These are phyloP conservation scores for Camelus bactrianus DNA, from an alignment of 2,113 vertebrate genomes.

Conservation along the genomic window DNA sequence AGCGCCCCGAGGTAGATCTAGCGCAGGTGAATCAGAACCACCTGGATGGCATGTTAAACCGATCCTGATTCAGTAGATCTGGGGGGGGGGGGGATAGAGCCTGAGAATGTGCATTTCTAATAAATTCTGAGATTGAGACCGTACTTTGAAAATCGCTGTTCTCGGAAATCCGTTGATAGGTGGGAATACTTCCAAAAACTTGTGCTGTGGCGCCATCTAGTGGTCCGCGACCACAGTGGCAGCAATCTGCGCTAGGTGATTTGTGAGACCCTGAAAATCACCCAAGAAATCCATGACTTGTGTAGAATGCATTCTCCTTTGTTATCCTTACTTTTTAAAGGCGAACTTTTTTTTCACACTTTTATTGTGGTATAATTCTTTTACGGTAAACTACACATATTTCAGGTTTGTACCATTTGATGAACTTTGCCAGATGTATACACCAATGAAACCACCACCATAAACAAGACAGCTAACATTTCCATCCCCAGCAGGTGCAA, in stretches of 20 bases:
- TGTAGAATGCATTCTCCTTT: not conserved
- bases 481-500: too few species aligned
- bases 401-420: too few species aligned
- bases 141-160: not conserved
- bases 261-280: not conserved
- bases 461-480: too few species aligned
- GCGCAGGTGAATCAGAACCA: not conserved
- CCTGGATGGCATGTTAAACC: not conserved
- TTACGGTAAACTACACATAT: too few species aligned
- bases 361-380: too few species aligned
- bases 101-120: slow-evolving; percentile 33
- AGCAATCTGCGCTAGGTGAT: accelerated
- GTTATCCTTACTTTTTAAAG: too few species aligned
- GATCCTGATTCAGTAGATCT: not conserved
- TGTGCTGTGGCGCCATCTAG: slow-evolving; percentile 77
- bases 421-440: too few species aligned
- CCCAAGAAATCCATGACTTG: not conserved
- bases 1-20: not conserved
- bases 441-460: too few species aligned
- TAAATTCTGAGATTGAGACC: slow-evolving; percentile 3
- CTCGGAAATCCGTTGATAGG: not conserved
- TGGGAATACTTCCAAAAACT: not conserved
- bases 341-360: not conserved
- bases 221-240: not conserved
- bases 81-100: too few species aligned